Percentiles rank a stretch among this genome's conserved stretches.
Conservation (phyloP, 1,140 invertebrate species). For the Antheraea mylitta region DNA sequence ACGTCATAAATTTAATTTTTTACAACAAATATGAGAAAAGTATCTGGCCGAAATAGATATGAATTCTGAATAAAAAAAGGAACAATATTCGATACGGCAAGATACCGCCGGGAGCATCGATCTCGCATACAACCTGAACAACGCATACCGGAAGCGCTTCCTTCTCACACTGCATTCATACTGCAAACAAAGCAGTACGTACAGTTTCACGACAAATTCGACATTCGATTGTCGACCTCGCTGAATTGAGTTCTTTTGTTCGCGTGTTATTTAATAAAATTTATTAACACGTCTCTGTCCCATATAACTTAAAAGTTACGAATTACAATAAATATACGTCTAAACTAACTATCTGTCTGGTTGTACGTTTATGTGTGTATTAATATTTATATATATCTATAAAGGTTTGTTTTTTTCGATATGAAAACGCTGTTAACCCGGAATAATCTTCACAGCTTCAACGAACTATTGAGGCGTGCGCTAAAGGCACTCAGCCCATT, state of each 20-base stretch:
- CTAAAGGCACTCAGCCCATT: too few species aligned
- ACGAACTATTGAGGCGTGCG: too few species aligned
- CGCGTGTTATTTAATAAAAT: slow-evolving; percentile 64
- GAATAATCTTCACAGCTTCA: too few species aligned
- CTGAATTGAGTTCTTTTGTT: slow-evolving; percentile 52
- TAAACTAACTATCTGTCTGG: not conserved
- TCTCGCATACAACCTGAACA: slow-evolving; percentile 28
- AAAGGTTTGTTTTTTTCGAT: too few species aligned
- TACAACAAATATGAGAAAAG: not conserved
- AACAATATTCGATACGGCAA: slow-evolving; percentile 61
- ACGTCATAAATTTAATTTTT: too few species aligned
- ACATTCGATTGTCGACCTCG: slow-evolving; percentile 55
- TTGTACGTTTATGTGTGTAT: slow-evolving; percentile 11
- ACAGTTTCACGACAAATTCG: slow-evolving; percentile 72
- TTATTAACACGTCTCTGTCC: slow-evolving; percentile 61
- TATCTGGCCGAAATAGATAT: slow-evolving; percentile 15
- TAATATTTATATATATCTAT: too few species aligned
- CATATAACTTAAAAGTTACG: not conserved
- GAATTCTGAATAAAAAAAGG: slow-evolving; percentile 40
- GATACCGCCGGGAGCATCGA: slow-evolving; percentile 64
- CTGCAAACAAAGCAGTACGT: slow-evolving; percentile 35
- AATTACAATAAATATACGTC: not conserved
- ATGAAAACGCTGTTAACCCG: too few species aligned
- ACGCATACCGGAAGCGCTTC: slow-evolving; percentile 58
- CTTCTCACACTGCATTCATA: slow-evolving; percentile 66